A percentile compares a stretch with the other conserved stretches of the same genome.
Conservation (phyloP, 2,113 vertebrate species). For the Odocoileus hemionus region DNA sequence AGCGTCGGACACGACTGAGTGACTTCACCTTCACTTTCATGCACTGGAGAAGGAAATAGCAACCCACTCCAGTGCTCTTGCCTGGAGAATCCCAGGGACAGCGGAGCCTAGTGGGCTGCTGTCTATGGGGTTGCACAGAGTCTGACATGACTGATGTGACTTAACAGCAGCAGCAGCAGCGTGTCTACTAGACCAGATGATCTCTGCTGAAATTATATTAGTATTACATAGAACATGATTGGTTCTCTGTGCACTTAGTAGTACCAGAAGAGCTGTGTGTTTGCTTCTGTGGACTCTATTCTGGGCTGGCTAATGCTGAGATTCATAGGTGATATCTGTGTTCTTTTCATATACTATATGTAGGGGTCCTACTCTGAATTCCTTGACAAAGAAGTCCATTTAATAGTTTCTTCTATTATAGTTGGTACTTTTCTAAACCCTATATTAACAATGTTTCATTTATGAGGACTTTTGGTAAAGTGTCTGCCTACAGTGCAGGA, state of each 20-base stretch:
- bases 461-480: neutral
- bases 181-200: neutral
- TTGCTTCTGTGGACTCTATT: neutral
- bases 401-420: neutral
- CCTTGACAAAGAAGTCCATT: neutral
- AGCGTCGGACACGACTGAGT: rapidly evolving
- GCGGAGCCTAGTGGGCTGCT: rapidly evolving
- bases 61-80: neutral
- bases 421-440: neutral
- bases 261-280: neutral
- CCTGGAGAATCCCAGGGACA: neutral
- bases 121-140: too few species aligned
- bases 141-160: rapidly evolving
- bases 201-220: neutral
- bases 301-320: neutral
- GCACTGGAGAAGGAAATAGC: neutral
- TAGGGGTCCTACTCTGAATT: neutral
- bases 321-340: neutral
- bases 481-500: too few species aligned
- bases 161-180: neutral
- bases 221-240: neutral
- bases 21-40: neutral
- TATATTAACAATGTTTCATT: neutral
- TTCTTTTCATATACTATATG: neutral
- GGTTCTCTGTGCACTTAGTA: neutral